Percentiles rank a stretch among this genome's conserved stretches.
Evolutionary conservation across 92 coral and sea anemone genomes (phyloP).

Genomic region (Palythoa grandis): DNA sequence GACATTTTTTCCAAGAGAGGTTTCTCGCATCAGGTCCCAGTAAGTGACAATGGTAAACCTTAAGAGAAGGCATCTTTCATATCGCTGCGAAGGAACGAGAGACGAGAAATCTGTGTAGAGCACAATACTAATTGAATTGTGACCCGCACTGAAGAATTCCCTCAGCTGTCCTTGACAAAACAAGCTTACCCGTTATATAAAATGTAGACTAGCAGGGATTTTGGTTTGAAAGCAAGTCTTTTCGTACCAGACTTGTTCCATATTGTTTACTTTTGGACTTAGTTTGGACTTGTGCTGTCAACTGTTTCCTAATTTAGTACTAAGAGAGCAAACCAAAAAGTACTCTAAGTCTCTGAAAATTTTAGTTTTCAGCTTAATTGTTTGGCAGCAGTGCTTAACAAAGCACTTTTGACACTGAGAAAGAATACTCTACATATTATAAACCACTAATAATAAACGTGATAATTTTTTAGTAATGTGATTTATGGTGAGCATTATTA

Average conservation of each 20-base stretch:
- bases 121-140: background rate
- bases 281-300: slow-evolving; percentile 13
- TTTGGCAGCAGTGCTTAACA: background rate
- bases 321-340: background rate
- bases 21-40: too few species aligned
- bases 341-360: background rate
- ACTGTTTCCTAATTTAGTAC: background rate
- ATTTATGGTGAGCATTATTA: background rate
- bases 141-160: background rate
- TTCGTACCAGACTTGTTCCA: background rate
- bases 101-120: background rate
- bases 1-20: background rate
- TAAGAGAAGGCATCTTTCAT: too few species aligned
- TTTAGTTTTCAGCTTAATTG: slow-evolving; percentile 4
- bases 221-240: background rate
- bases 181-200: background rate
- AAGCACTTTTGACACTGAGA: background rate
- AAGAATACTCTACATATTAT: background rate
- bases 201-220: background rate
- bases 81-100: background rate
- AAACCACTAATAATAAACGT: background rate
- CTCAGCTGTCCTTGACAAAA: background rate
- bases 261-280: background rate
- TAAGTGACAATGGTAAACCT: too few species aligned
- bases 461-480: background rate